phyloP scores from a whole-genome alignment of 2,797 vertebrate species.

The Ficedula albicollis region DNA sequence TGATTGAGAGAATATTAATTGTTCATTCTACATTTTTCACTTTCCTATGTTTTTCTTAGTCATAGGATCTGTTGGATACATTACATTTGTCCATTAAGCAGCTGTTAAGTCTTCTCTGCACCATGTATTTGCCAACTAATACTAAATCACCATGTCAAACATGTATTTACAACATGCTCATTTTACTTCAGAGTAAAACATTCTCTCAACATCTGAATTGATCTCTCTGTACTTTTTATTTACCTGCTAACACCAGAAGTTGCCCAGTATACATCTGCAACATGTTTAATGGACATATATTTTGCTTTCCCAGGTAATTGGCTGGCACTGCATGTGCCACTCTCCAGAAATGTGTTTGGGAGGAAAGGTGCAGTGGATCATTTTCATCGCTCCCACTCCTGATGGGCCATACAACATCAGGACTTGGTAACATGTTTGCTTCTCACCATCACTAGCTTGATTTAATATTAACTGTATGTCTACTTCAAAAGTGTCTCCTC shows the following conservation, averaged over 20 bases:
- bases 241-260: neutral
- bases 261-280: neutral
- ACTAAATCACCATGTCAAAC: neutral
- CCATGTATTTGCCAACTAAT: neutral
- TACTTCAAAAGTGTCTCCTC: neutral
- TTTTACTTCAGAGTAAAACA: neutral
- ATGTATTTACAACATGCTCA: neutral
- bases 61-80: neutral
- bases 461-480: neutral
- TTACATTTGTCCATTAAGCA: neutral
- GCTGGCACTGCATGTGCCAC: neutral
- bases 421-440: accelerated
- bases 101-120: neutral
- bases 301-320: neutral
- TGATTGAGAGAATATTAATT: neutral
- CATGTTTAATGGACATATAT: neutral
- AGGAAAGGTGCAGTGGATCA: neutral
- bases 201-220: neutral
- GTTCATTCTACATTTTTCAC: neutral
- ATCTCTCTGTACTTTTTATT: neutral
- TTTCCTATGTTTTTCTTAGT: neutral
- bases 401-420: neutral
- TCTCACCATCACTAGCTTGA: neutral
- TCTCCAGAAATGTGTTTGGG: neutral
- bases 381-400: neutral